These are phyloP conservation scores for Chiroxiphia lanceolata DNA, from an alignment of 2,797 vertebrate species.

Conservation along the genomic window DNA sequence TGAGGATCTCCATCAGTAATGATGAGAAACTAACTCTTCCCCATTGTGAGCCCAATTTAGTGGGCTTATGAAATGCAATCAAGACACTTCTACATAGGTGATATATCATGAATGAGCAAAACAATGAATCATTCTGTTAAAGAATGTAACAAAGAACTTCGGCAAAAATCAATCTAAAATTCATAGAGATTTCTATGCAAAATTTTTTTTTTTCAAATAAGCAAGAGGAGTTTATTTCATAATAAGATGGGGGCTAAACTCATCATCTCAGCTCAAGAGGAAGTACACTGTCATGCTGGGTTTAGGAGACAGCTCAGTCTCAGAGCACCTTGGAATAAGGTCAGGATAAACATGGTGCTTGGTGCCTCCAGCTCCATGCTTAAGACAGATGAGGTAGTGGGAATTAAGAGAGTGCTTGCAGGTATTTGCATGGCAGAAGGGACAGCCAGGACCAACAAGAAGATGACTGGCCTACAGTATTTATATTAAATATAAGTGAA, in stretches of 20 bases:
- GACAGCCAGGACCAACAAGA: neutral
- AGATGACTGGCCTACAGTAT: neutral
- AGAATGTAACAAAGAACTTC: neutral
- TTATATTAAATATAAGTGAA: neutral
- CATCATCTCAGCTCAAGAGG: neutral
- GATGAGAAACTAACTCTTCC: neutral
- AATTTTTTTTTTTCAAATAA: neutral
- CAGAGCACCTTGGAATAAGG: neutral
- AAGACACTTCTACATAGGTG: neutral
- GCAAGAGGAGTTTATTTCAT: neutral
- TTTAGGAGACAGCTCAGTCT: neutral
- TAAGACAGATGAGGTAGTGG: accelerated
- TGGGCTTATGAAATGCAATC: neutral
- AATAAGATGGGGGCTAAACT: neutral
- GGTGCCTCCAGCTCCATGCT: neutral
- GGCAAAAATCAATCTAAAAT: neutral
- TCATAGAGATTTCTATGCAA: neutral
- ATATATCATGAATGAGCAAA: neutral
- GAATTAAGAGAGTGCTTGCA: neutral
- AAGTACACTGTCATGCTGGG: neutral
- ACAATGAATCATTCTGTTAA: neutral
- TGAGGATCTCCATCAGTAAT: neutral
- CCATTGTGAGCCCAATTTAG: neutral
- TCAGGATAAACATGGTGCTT: neutral
- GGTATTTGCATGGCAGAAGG: neutral